These are phyloP conservation scores for Octopus bimaculoides DNA, from an alignment of 1,140 invertebrate species.

Conservation along the genomic window DNA sequence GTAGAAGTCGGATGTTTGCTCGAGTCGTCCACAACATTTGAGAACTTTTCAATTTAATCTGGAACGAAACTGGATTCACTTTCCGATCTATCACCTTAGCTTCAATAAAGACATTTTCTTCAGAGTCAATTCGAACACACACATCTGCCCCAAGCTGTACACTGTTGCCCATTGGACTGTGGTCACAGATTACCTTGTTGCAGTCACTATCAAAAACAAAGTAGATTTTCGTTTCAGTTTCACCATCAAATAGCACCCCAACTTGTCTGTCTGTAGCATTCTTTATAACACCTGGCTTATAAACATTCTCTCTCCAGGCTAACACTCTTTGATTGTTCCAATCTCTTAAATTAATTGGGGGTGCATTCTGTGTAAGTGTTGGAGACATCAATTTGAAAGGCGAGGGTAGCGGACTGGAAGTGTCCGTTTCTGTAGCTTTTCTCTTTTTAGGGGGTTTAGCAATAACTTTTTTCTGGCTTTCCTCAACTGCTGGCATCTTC, in stretches of 20 bases:
- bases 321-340: slow-evolving; percentile 88
- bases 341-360: slow-evolving; percentile 76
- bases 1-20: slow-evolving; percentile 82
- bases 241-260: slow-evolving; percentile 72
- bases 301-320: slow-evolving; percentile 77
- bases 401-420: slow-evolving; percentile 15
- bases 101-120: slow-evolving; percentile 75
- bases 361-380: slow-evolving; percentile 32
- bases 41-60: slow-evolving; percentile 66
- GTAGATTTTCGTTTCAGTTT: slow-evolving; percentile 64
- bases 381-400: slow-evolving; percentile 13
- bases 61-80: slow-evolving; percentile 72
- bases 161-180: slow-evolving; percentile 80
- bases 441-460: slow-evolving; percentile 56
- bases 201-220: slow-evolving; percentile 70
- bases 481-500: not conserved
- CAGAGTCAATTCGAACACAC: slow-evolving; percentile 62
- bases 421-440: slow-evolving; percentile 42
- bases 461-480: slow-evolving; percentile 31
- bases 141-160: slow-evolving; percentile 67
- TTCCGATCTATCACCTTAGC: slow-evolving; percentile 74
- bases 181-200: slow-evolving; percentile 88
- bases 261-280: slow-evolving; percentile 68
- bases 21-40: slow-evolving; percentile 67
- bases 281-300: slow-evolving; percentile 76